phyloP scores from a whole-genome alignment of 2,113 vertebrate genomes.

The Hymenochirus boettgeri region DNA sequence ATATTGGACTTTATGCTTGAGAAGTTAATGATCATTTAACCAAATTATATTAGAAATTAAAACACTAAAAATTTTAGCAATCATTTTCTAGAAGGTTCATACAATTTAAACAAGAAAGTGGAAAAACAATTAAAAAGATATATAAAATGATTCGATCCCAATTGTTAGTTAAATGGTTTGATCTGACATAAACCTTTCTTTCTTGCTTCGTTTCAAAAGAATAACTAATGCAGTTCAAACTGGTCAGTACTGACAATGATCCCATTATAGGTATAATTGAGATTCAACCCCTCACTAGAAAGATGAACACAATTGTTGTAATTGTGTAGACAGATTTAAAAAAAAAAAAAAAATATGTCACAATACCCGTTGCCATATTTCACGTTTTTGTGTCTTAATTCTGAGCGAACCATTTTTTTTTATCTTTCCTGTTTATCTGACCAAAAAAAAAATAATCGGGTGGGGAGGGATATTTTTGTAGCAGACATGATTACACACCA shows the following conservation, averaged over 20 bases:
- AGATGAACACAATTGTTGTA: too few species aligned
- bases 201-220: background rate
- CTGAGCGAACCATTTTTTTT: background rate
- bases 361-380: too few species aligned
- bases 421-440: slow-evolving; percentile 62
- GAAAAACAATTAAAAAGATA: too few species aligned
- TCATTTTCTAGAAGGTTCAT: too few species aligned
- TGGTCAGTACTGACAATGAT: slow-evolving; percentile 9
- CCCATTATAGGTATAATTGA: slow-evolving; percentile 12
- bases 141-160: too few species aligned
- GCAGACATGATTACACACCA: slow-evolving; percentile 36
- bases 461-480: background rate
- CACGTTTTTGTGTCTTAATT: background rate
- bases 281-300: background rate
- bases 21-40: too few species aligned
- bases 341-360: too few species aligned
- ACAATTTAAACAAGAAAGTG: too few species aligned
- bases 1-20: too few species aligned
- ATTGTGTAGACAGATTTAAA: too few species aligned
- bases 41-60: too few species aligned
- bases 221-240: background rate
- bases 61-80: too few species aligned
- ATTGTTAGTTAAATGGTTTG: background rate
- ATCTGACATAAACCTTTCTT: slow-evolving; percentile 2
- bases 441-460: background rate